Percentiles rank a stretch among this genome's conserved stretches.
These are phyloP conservation scores for Rotaria socialis DNA, from an alignment of 2,888 invertebrate species.

Conservation along the genomic window DNA sequence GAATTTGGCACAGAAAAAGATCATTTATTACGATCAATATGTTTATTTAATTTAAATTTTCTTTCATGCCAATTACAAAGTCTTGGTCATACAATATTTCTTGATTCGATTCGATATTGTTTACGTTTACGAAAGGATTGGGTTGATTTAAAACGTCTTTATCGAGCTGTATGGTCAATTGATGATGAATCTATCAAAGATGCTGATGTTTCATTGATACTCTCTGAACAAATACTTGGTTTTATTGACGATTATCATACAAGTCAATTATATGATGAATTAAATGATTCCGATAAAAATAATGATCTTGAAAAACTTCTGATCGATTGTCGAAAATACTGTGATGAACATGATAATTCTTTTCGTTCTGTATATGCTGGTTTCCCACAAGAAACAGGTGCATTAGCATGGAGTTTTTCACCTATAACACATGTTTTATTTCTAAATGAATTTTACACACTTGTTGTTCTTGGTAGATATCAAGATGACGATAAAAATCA, in stretches of 20 bases:
- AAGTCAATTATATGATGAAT: not conserved
- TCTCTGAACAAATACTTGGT: not conserved
- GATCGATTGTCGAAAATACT: not conserved
- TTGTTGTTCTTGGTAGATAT: not conserved
- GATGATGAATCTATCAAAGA: not conserved
- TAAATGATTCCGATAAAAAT: not conserved
- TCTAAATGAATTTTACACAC: not conserved
- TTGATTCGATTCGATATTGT: not conserved
- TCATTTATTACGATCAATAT: not conserved
- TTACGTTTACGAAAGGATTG: not conserved
- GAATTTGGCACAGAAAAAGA: not conserved
- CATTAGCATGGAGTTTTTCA: conserved; percentile 5
- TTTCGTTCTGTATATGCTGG: not conserved
- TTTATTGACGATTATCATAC: not conserved
- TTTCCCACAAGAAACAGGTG: not conserved
- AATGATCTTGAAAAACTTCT: not conserved
- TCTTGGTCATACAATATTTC: not conserved
- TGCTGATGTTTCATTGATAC: not conserved
- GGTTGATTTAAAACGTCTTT: not conserved
- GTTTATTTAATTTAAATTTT: conserved; percentile 11
- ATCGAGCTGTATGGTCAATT: not conserved
- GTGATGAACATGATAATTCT: not conserved
- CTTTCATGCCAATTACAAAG: not conserved
- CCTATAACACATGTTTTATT: not conserved
- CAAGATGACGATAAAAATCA: not conserved